Base-by-base conservation (phyloP, 2,113 vertebrate species). In the Spheniscus mendiculus region DNA sequence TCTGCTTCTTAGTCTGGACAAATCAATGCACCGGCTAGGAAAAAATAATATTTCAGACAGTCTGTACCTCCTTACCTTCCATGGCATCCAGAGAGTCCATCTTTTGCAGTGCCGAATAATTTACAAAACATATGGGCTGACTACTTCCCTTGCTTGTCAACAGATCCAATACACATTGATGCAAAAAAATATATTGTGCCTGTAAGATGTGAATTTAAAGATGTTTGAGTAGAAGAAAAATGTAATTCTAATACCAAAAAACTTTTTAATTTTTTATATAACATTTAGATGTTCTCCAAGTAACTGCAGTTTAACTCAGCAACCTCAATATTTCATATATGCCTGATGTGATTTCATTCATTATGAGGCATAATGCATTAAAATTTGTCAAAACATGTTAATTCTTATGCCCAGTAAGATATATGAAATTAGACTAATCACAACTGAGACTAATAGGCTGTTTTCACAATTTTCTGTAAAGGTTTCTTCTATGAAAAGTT, bases 61-160 rank as follows among this genome's bases (percentile, higher is more conserved):
- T 42, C 40, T 93, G 42, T 79, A 53, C 95, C 91, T 93, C 53
- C 93, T 98, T 98, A 99, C 99, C 99, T 98, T 99, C 99, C 99
- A 99, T 99, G 92, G 99, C 99, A 83, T 99, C 99, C 98, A 99
- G 93, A 47, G 99, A 99, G 97, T 99, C 99, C 99, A 99, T 99
- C 98, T 99, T 99, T 95, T 99, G 99, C 97, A 99, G 98, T 32
- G 99, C 99, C 72, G 99, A 99, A 85, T 99, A 99, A 98, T 99
- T 99, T 87, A 99, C 99, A 95, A 99, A 99, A 98, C 99, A 99
- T 96, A 99, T 98, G 69, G 99, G 99, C 67, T 99, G 99, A 90
- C 98, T 99, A 96, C 98, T 99, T 94, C 99, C 99, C 97, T 99
- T 99, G 94, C 98, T 99, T 95, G 99, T 98, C 82, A 99, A 97